Base-by-base conservation (phyloP, 2,888 invertebrate genomes). In the Pseudococcus viburni region DNA sequence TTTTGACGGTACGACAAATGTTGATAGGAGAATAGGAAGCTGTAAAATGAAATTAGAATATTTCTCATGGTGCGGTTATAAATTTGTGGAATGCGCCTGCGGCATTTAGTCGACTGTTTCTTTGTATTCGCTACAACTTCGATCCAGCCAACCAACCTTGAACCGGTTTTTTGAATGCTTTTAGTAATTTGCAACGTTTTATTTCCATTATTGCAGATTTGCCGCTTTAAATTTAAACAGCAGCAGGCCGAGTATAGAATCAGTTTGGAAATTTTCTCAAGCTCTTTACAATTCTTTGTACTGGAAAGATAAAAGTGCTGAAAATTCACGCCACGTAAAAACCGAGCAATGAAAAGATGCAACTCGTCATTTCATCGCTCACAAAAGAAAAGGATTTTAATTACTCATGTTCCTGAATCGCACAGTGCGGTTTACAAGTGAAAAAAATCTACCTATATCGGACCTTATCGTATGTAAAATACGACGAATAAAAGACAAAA, bases 131-230 rank as follows among this genome's bases (percentile, higher is more conserved):
- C 80, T 83, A 83, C 80, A 83, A 83, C 80, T 83, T 46, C 42
- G 42, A 83, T 83, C 80, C 80, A 83, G 80, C 17, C 46, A 83
- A 83, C 80, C 80, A 83, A 83, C 80, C 80, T 83, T 83, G 80
- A 83, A 83, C 80, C 80, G 80, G 80, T 83, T 83, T 64, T 83
- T 83, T 83, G 80, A 83, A 83, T 83, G 80, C 80, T 83, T 83
- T 83, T 83, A 83, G 46, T 83, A 83, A 83, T 83, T 83, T 83
- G 80, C 80, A 46, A 83, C 80, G 80, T 83, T 83, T 83, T 83
- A 83, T 83, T 42, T 83, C 80, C 80, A 83, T 83, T 83, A 83
- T 83, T 83, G 80, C 80, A 83, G 80, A 83, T 83, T 83, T 83
- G 80, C 80, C 46, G 80, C 80, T 83, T 46, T 73, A 73, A 83